A percentile compares a stretch with the other conserved stretches of the same genome.
Conservation (phyloP, 2,797 vertebrate genomes). For the Sebastiscus albofasciatus region DNA sequence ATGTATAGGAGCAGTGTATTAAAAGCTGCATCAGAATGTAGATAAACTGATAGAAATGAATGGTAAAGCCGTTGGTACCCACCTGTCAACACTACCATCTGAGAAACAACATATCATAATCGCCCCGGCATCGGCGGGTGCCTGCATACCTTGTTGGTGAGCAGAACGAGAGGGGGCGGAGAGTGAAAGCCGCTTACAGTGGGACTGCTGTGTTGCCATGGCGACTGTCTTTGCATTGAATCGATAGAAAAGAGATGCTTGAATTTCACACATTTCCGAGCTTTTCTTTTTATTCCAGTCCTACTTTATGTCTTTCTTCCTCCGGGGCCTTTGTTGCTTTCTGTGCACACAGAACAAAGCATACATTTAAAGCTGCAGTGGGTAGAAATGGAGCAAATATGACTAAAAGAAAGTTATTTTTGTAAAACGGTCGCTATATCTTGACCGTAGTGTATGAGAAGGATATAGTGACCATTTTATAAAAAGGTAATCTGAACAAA, state of each 20-base stretch:
- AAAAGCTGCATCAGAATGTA: background rate
- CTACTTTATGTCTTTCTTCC: slow-evolving; percentile 25
- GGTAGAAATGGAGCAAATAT: no score
- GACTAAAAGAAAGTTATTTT: no score
- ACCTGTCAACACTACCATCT: slow-evolving; percentile 31
- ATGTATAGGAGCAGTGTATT: background rate
- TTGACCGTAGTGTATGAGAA: no score
- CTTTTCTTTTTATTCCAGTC: slow-evolving; percentile 26
- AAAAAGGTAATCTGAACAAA: no score
- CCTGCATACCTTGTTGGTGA: slow-evolving; percentile 62
- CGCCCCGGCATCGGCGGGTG: slow-evolving; percentile 16
- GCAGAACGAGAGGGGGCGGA: slow-evolving; percentile 72
- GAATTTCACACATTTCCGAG: slow-evolving; percentile 50
- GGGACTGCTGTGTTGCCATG: slow-evolving; percentile 85
- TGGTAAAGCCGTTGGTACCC: background rate
- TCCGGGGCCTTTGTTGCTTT: background rate
- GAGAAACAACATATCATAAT: slow-evolving; percentile 42
- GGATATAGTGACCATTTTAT: no score
- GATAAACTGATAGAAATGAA: slow-evolving; percentile 13
- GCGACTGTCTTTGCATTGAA: slow-evolving; percentile 84
- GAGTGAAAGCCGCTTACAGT: slow-evolving; percentile 73
- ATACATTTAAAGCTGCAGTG: background rate
- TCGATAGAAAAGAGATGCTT: slow-evolving; percentile 70
- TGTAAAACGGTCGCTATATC: no score
- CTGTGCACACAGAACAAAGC: background rate